Evolutionary conservation across 1,140 invertebrate species (phyloP).

Genomic region (Hyphantria cunea): DNA sequence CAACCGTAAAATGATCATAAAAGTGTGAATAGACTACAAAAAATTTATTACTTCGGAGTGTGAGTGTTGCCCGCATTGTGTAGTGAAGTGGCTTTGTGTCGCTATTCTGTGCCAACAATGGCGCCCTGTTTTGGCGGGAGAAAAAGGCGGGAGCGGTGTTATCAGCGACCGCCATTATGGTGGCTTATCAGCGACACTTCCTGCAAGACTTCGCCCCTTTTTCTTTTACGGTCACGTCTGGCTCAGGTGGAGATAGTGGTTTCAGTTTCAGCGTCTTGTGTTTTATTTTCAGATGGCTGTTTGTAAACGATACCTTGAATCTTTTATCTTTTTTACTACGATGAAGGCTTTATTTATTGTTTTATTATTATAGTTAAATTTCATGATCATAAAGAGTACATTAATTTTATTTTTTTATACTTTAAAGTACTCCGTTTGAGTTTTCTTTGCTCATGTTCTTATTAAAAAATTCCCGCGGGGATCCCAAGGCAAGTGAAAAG

Average conservation of each 20-base stretch:
- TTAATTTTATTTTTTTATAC: too few species aligned
- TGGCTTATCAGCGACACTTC: constrained; percentile 78
- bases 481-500: too few species aligned
- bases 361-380: too few species aligned
- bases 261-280: constrained; percentile 20
- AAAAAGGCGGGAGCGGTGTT: constrained; percentile 77
- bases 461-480: too few species aligned
- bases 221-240: constrained; percentile 79
- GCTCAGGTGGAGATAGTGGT: constrained; percentile 63
- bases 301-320: background rate
- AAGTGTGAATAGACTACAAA: constrained; percentile 37
- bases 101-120: constrained; percentile 64
- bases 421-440: too few species aligned
- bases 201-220: constrained; percentile 69
- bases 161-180: constrained; percentile 79
- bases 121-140: constrained; percentile 72
- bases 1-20: constrained; percentile 33
- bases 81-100: constrained; percentile 55
- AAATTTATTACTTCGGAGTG: constrained; percentile 45
- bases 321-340: too few species aligned
- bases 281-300: constrained; percentile 10
- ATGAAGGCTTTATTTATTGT: too few species aligned
- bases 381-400: too few species aligned
- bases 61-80: constrained; percentile 43
- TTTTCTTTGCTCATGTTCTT: too few species aligned